Percentiles rank a stretch among this genome's conserved stretches.
phyloP scores from a whole-genome alignment of 2,888 invertebrate genomes.

The Torymus tubicola region DNA sequence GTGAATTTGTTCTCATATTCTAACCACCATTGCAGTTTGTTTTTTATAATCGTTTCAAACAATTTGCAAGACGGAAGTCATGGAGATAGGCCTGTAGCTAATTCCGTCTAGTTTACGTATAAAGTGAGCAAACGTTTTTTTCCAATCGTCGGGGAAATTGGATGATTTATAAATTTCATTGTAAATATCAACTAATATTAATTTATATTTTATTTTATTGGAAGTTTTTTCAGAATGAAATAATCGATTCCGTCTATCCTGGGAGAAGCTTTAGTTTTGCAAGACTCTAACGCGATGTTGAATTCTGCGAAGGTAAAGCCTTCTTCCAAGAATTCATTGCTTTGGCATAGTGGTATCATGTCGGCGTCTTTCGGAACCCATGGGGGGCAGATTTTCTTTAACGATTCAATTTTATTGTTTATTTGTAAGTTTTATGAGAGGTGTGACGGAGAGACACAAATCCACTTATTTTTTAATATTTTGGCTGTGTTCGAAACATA shows the following conservation, averaged over 20 bases:
- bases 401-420: neutral
- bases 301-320: slow-evolving; percentile 12
- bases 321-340: neutral
- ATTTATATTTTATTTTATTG: slow-evolving; percentile 9
- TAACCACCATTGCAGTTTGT: too few relatives aligned
- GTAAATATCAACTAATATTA: slow-evolving; percentile 17
- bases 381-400: slow-evolving; percentile 7
- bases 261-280: neutral
- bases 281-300: neutral
- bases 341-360: neutral
- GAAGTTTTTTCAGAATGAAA: neutral
- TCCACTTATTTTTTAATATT: slow-evolving; percentile 29
- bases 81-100: slow-evolving; percentile 13
- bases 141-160: neutral
- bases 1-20: slow-evolving; percentile 1
- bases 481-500: slow-evolving; percentile 14
- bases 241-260: slow-evolving; percentile 25
- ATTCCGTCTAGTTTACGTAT: neutral
- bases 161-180: too few relatives aligned
- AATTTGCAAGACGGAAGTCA: slow-evolving; percentile 37
- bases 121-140: neutral
- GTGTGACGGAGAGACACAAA: neutral
- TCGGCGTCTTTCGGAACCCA: neutral
- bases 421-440: neutral
- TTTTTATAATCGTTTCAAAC: too few relatives aligned